Evolutionary conservation across 2,797 vertebrate genomes (phyloP).

Genomic region (Notamacropus eugenii): DNA sequence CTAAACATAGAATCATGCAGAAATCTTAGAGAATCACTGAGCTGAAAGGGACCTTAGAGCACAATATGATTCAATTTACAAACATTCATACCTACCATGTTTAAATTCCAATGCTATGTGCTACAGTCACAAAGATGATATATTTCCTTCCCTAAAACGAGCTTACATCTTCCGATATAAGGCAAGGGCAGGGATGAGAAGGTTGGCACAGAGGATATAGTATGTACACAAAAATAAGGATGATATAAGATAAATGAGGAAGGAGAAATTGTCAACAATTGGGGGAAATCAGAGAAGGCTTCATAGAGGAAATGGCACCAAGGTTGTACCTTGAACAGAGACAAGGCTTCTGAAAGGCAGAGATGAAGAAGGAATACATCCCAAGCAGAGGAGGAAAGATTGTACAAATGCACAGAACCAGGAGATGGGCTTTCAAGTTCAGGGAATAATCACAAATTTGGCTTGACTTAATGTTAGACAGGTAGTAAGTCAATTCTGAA

Average conservation of each 20-base stretch:
- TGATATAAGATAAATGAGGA: neutral
- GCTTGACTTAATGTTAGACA: neutral
- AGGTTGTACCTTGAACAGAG: neutral
- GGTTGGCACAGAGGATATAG: neutral
- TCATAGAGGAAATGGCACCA: neutral
- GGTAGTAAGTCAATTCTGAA: neutral
- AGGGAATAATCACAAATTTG: neutral
- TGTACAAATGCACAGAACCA: neutral
- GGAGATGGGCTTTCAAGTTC: neutral
- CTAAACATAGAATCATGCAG: neutral
- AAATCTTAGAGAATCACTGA: neutral
- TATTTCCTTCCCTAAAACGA: neutral
- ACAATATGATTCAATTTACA: neutral
- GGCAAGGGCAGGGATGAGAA: neutral
- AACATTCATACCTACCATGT: neutral
- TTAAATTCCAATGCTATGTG: neutral
- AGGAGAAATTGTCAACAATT: neutral
- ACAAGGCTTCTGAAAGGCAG: neutral
- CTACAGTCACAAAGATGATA: neutral
- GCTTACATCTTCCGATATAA: neutral
- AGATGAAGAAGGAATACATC: neutral
- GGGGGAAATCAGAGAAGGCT: neutral
- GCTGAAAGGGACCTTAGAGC: neutral
- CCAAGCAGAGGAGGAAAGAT: neutral
- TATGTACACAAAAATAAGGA: neutral